Conservation (phyloP, 2,888 invertebrate genomes). For the Drosophila anomelani region DNA sequence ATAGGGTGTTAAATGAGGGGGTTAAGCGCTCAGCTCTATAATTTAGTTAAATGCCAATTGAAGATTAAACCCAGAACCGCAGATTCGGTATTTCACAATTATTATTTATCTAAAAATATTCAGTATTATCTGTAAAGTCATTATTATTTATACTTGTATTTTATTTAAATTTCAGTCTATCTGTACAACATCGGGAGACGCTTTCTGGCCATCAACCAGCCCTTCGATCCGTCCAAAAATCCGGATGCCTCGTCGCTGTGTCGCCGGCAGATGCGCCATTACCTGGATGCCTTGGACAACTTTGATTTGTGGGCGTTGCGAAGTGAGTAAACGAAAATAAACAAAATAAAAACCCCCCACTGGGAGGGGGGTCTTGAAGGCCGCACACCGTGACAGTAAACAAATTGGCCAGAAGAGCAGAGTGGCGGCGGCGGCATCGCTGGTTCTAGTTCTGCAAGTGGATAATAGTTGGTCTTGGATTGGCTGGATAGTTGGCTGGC, state of each 20-base stretch:
- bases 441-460: slow-evolving; percentile 40
- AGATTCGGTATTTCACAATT: not conserved
- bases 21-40: slow-evolving; percentile 7
- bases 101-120: not conserved
- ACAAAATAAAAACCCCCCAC: not conserved
- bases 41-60: slow-evolving; percentile 7
- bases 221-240: slow-evolving; percentile 81
- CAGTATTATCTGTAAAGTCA: no score
- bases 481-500: slow-evolving; percentile 4
- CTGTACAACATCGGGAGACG: slow-evolving; percentile 79
- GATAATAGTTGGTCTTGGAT: slow-evolving; percentile 4
- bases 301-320: slow-evolving; percentile 84
- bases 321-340: slow-evolving; percentile 74
- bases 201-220: slow-evolving; percentile 77
- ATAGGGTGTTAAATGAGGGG: slow-evolving; percentile 4
- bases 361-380: slow-evolving; percentile 5
- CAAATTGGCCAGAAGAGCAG: slow-evolving; percentile 21
- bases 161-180: slow-evolving; percentile 71
- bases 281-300: slow-evolving; percentile 79
- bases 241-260: slow-evolving; percentile 79
- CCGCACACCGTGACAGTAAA: slow-evolving; percentile 10
- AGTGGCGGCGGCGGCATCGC: not conserved
- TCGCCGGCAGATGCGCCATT: slow-evolving; percentile 78
- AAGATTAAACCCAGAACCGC: not conserved
- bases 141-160: not conserved